Evolutionary conservation across 2,888 invertebrate species (phyloP), one percentile per base, ranked within the genome.

Genomic region (Onchidella celtica): DNA sequence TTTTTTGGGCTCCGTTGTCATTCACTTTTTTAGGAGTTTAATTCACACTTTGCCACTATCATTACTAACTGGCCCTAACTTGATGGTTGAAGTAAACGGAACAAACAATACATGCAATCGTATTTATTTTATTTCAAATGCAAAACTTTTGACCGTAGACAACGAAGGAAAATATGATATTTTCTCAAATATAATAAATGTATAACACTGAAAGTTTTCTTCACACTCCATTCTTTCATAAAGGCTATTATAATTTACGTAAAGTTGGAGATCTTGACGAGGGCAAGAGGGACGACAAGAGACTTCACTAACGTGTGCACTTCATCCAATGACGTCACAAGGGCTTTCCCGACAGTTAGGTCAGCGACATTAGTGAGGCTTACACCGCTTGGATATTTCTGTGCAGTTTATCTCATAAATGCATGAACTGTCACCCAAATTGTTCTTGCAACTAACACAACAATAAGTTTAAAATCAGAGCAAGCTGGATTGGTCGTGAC

Each of bases 271-370:
- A n/a, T n/a, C n/a, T n/a, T n/a, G n/a, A n/a, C n/a, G n/a, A n/a
- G n/a, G n/a, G 21, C 27, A 6, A 63, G 75, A 75, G 75, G 72
- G 68, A 57, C 57, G 77, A 57, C 57, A 68, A 77, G 59, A 57
- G 77, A 57, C 55, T 38, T 59, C 59, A 68, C 55, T 57, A 24
- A 55, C 77, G 77, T 59, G 78, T 72, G 79, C 73, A 72, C 47
- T 47, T 65, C 57, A 40, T 59, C 36, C 36, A 47, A n/a, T 79
- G 79, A 79, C 79, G 73, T 79, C 79, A 79, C 73, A 73, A 73
- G 73, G 73, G 79, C 79, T 73, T 79, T 65, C 79, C 79, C 79
- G 34, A 34, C 79, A 55, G 72, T 79, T 32, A 14, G 79, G 79
- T 79, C 79, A 79, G 69, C 79, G 79, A 79, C 73, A 65, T 63